These are phyloP conservation scores for Tiliqua scincoides DNA, from an alignment of 2,113 vertebrate species.

Conservation along the genomic window DNA sequence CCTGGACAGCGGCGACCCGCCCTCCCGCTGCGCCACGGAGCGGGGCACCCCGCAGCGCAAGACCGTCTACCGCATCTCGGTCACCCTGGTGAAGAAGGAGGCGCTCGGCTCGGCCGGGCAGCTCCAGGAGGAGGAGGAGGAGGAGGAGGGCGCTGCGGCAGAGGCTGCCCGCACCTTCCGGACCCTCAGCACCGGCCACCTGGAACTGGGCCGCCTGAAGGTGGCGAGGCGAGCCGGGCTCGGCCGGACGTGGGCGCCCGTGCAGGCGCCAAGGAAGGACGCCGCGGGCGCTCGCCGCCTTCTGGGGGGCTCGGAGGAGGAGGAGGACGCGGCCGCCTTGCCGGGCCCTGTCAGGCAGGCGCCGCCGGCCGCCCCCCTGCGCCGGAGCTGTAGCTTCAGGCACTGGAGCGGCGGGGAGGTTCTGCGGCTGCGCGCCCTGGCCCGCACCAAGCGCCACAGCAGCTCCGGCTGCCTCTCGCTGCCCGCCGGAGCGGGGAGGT, in stretches of 20 bases:
- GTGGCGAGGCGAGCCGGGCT: constrained; percentile 61
- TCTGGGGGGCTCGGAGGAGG: not conserved
- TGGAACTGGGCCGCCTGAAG: constrained; percentile 87
- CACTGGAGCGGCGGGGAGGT: constrained; percentile 83
- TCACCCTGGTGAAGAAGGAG: constrained; percentile 93
- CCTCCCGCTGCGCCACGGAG: constrained; percentile 80
- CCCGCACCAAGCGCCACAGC: constrained; percentile 74
- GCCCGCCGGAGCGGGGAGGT: not conserved
- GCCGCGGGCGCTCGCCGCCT: not conserved
- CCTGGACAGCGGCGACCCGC: constrained; percentile 79
- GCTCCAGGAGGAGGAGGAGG: constrained; percentile 75
- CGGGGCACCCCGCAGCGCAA: constrained; percentile 84
- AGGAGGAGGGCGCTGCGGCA: constrained; percentile 50
- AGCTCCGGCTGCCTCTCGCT: constrained; percentile 65
- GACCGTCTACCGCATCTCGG: constrained; percentile 92
- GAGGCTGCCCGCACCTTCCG: constrained; percentile 83
- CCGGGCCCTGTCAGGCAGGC: not conserved
- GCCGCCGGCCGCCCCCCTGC: constrained; percentile 56
- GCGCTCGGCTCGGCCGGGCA: constrained; percentile 66
- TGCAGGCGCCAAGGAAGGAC: not conserved
- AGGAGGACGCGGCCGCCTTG: not conserved
- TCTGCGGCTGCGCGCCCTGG: constrained; percentile 70
- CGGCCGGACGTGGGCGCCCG: not conserved
- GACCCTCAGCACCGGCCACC: constrained; percentile 91
- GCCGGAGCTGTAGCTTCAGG: constrained; percentile 90